Base-by-base conservation (phyloP, 1,140 invertebrate species). In the Eupristina koningsbergeri region DNA sequence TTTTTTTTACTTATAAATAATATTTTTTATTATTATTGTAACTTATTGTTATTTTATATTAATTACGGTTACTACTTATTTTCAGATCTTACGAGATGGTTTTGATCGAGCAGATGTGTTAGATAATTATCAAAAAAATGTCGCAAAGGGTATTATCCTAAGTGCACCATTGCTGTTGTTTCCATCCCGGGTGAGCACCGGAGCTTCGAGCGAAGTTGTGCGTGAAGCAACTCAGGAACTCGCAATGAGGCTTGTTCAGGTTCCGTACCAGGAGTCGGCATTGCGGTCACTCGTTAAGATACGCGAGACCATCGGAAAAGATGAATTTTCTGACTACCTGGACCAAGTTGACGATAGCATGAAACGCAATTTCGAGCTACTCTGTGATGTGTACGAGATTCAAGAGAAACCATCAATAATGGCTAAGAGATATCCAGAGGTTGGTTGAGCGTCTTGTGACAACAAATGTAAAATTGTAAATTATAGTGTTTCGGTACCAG, bases 201-300 rank as follows among this genome's bases (percentile, higher is more conserved):
- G 78, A 80, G 91, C 87, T 29, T 94, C 87, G 86, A 92, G 73
- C 89, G 93, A 89, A 64, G 90, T 87, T 83, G 89, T 92, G 86
- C 93, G 85, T 87, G 88, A 90, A 61, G 87, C 94, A 3, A 93
- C 95, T 41, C 92, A 94, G 82, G 92, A 93, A 0, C 89, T 96
- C 29, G 93, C 94, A 1, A 93, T 94, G n/a, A 95, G 94, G 88
- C 89, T 96, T 82, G 93, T 94, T 3, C 95, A 96, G 85, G 92
- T 94, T 0, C 90, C 93, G 0, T 95, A 95, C 86, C 95, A 95
- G 89, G 95, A 96, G 88, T 94, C 95, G 3, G 94, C 94, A 0
- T 86, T 96, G 0, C 93, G 94, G 73, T 94, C 96, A 0, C 88
- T 96, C 19, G 90, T 94, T 19, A 95, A 95, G 90, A 94, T 96